Evolutionary conservation across 2,888 invertebrate genomes (phyloP).

Genomic region (Drosophila formosana): DNA sequence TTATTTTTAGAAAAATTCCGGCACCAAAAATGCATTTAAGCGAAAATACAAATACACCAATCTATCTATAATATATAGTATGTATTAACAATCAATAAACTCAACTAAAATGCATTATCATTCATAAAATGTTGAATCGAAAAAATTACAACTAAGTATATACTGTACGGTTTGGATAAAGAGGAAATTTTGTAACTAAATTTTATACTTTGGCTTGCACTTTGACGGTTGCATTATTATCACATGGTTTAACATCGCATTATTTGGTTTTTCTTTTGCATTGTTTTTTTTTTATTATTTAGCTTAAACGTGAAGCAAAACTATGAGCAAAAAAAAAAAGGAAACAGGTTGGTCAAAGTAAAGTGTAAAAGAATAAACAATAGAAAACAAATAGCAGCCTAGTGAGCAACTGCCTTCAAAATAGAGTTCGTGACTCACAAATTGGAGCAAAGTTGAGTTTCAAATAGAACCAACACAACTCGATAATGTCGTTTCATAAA

Average conservation of each 20-base stretch:
- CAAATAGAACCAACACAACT: conserved; percentile 14
- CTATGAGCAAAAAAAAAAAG: conserved; percentile 55
- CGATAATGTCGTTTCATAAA: neutral
- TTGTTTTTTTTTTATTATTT: conserved; percentile 39
- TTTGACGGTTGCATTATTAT: conserved; percentile 67
- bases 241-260: conserved; percentile 60
- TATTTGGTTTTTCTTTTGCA: conserved; percentile 43
- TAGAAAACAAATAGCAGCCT: conserved; percentile 22
- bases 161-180: conserved; percentile 83
- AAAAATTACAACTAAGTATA: conserved; percentile 81
- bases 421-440: conserved; percentile 2
- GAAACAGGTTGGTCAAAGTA: conserved; percentile 28
- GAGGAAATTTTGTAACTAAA: conserved; percentile 85
- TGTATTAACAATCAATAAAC: conserved; percentile 74
- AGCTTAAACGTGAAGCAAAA: conserved; percentile 67
- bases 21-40: conserved; percentile 71
- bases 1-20: conserved; percentile 22
- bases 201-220: conserved; percentile 75
- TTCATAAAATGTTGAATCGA: conserved; percentile 76
- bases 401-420: conserved; percentile 19
- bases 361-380: conserved; percentile 20
- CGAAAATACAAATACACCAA: conserved; percentile 69
- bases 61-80: conserved; percentile 42
- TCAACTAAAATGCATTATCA: conserved; percentile 80
- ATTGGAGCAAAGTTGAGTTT: conserved; percentile 12